phyloP scores from a whole-genome alignment of 2,113 vertebrate species.

The Pogonocichla stellata region DNA sequence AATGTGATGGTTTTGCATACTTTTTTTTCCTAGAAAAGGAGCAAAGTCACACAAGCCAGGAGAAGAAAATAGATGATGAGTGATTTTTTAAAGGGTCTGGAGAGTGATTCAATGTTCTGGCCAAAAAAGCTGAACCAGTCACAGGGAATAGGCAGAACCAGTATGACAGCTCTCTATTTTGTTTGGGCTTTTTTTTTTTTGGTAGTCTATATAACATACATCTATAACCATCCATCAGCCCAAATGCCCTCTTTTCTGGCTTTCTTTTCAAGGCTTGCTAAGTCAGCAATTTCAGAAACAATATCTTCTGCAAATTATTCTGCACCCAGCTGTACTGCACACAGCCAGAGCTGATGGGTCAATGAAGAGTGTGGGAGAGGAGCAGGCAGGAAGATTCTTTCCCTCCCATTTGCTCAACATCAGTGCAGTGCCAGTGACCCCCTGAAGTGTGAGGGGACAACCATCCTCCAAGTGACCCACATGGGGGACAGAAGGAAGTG shows the following conservation, averaged over 20 bases:
- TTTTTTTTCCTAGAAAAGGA: not conserved
- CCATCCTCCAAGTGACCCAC: not conserved
- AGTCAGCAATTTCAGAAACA: slow-evolving; percentile 6
- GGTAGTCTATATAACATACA: not conserved
- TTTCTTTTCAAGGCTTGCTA: not conserved
- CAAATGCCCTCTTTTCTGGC: not conserved
- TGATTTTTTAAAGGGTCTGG: not conserved
- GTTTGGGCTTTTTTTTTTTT: no score
- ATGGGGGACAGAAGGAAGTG: not conserved
- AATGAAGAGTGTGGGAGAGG: not conserved
- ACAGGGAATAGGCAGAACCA: not conserved
- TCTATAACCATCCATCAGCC: not conserved
- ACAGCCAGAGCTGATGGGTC: not conserved
- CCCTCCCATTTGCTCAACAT: not conserved
- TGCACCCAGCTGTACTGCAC: not conserved
- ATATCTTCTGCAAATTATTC: not conserved
- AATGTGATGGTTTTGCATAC: not conserved
- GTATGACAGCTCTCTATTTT: not conserved
- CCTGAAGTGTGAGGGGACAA: not conserved
- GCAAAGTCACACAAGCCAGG: not conserved
- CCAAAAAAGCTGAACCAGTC: not conserved
- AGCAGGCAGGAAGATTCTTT: not conserved
- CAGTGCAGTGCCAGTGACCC: not conserved
- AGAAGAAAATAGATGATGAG: not conserved
- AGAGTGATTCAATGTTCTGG: not conserved